Conservation (phyloP, 92 coral and sea anemone species). For the Zoanthus gigantus region DNA sequence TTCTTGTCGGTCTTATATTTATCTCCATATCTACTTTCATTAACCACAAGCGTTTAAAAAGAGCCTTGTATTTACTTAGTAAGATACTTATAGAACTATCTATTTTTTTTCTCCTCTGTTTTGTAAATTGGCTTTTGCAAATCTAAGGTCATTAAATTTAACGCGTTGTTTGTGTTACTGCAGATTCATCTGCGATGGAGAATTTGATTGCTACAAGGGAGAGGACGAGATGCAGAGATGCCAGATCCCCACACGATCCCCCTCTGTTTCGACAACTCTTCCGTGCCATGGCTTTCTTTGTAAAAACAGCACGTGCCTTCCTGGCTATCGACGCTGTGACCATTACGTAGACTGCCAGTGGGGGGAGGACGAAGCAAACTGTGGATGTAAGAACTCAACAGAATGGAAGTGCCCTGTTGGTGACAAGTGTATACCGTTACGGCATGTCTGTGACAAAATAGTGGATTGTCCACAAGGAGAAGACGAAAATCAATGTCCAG, state of each 20-base stretch:
- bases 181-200: conserved; percentile 88
- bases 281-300: conserved; percentile 67
- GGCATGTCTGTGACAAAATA: conserved; percentile 63
- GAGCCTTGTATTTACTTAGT: too few relatives aligned
- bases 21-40: too few relatives aligned
- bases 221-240: conserved; percentile 83
- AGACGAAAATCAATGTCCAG: conserved; percentile 66
- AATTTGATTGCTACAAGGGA: conserved; percentile 70
- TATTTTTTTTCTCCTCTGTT: not conserved
- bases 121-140: not conserved
- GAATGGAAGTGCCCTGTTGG: conserved; percentile 66
- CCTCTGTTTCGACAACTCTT: conserved; percentile 35
- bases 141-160: not conserved
- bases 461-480: conserved; percentile 71
- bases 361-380: conserved; percentile 75
- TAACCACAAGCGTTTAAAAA: not conserved
- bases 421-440: conserved; percentile 60
- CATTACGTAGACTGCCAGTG: conserved; percentile 64
- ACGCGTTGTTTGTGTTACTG: not conserved
- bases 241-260: conserved; percentile 60
- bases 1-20: too few relatives aligned
- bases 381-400: conserved; percentile 63
- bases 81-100: too few relatives aligned
- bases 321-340: conserved; percentile 66
- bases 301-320: conserved; percentile 65